These are phyloP conservation scores for Hemicordylus capensis DNA, from an alignment of 2,113 vertebrate species.

Conservation along the genomic window DNA sequence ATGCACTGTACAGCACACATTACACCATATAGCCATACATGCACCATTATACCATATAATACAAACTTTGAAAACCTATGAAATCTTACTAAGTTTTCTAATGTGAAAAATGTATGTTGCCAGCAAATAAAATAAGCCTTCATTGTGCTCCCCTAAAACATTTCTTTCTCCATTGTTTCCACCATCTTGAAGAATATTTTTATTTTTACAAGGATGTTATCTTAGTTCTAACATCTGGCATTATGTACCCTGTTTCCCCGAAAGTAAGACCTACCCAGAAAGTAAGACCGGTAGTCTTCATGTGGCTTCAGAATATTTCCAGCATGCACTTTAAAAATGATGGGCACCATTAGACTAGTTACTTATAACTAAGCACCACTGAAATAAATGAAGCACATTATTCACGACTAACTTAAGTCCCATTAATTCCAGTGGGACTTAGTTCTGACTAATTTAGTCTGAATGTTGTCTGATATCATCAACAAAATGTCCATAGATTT, in stretches of 20 bases:
- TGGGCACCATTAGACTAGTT: too few species aligned
- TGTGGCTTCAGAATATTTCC: conserved; percentile 7
- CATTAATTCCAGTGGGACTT: too few species aligned
- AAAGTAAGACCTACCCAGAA: too few species aligned
- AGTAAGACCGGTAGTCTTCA: too few species aligned
- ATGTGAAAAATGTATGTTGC: conserved; percentile 40
- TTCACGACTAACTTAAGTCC: too few species aligned
- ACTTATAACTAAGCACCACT: too few species aligned
- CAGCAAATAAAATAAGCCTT: conserved; percentile 25
- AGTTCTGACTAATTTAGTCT: too few species aligned
- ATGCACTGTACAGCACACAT: neutral
- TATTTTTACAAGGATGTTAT: neutral
- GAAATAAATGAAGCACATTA: too few species aligned
- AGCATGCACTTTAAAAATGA: conserved; percentile 25
- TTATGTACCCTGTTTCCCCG: too few species aligned
- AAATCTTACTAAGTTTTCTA: conserved; percentile 31
- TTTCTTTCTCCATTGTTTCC: neutral
- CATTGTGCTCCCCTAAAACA: neutral
- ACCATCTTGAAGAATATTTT: neutral
- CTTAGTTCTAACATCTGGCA: conserved; percentile 18
- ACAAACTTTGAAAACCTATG: neutral
- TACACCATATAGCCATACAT: conserved; percentile 22
- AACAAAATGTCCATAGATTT: neutral
- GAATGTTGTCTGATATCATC: too few species aligned
- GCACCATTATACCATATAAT: too few species aligned